phyloP scores from a whole-genome alignment of 2,888 invertebrate genomes.

The Diarsia mendica region DNA sequence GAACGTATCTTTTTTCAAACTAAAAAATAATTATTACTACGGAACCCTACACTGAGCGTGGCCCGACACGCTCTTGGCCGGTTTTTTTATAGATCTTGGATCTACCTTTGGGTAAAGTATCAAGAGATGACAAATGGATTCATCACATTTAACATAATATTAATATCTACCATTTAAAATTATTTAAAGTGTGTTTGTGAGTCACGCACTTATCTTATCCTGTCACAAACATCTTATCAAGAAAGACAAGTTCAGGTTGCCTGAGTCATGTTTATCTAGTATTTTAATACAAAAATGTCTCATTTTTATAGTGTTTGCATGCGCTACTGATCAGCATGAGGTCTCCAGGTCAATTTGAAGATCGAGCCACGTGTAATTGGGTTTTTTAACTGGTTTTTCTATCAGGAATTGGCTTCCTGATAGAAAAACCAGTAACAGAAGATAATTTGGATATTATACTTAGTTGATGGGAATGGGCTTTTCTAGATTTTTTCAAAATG shows the following conservation, averaged over 20 bases:
- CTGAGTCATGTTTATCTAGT: constrained; percentile 35
- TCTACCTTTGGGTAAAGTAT: neutral
- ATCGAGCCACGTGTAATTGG: neutral
- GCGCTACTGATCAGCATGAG: neutral
- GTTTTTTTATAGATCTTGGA: neutral
- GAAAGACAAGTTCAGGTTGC: constrained; percentile 22
- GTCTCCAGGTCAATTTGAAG: neutral
- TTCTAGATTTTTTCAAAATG: too few species aligned
- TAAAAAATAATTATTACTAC: too few species aligned
- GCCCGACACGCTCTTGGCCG: too few species aligned
- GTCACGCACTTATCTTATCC: constrained; percentile 27
- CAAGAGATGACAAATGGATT: constrained; percentile 1
- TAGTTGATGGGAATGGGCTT: neutral
- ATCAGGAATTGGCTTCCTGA: neutral
- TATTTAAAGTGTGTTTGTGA: constrained; percentile 29
- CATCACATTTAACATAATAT: constrained; percentile 14
- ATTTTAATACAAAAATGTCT: neutral
- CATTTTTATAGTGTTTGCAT: neutral
- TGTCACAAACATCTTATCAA: constrained; percentile 29
- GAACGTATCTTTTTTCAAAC: too few species aligned
- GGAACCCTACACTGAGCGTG: too few species aligned
- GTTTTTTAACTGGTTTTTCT: neutral
- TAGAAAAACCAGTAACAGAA: neutral
- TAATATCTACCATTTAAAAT: constrained; percentile 27
- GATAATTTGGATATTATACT: neutral